Evolutionary conservation across 2,797 vertebrate species (phyloP).

Genomic region (Gouania willdenowi): DNA sequence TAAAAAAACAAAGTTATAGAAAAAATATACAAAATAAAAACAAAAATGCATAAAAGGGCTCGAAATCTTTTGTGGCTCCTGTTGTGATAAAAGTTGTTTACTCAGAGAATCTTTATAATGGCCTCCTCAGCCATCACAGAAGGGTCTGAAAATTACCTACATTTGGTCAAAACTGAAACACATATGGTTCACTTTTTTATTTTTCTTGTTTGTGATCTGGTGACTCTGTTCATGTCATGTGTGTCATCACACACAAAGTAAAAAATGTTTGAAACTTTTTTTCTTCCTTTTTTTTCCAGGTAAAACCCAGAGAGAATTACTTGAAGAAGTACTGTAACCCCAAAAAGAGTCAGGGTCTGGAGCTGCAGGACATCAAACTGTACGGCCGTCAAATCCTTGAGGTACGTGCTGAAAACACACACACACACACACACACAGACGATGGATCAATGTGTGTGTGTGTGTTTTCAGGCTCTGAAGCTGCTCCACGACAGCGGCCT

Average conservation of each 20-base stretch:
- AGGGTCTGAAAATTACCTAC: too few relatives aligned
- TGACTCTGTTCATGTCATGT: neutral
- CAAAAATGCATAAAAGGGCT: too few relatives aligned
- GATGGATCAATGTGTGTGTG: neutral
- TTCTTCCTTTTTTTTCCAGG: conserved; percentile 61
- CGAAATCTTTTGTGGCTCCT: too few relatives aligned
- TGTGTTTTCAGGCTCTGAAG: conserved; percentile 78
- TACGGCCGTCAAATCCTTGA: conserved; percentile 93
- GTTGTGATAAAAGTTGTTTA: too few relatives aligned
- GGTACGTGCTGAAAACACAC: conserved; percentile 64
- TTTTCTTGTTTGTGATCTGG: too few relatives aligned
- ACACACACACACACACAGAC: conserved; percentile 7
- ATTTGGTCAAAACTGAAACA: too few relatives aligned
- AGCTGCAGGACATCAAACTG: conserved; percentile 86
- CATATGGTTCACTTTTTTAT: too few relatives aligned
- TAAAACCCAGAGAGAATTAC: conserved; percentile 90
- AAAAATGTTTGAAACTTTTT: neutral
- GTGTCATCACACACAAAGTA: too few relatives aligned
- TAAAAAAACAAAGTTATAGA: too few relatives aligned
- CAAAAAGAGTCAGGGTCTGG: conserved; percentile 92
- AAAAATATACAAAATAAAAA: too few relatives aligned
- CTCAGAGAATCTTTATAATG: too few relatives aligned
- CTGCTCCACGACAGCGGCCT: conserved; percentile 90
- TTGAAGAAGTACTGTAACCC: conserved; percentile 95
- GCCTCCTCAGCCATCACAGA: too few relatives aligned